phyloP scores from a whole-genome alignment of 2,113 vertebrate genomes.

The Corythoichthys haematopterus region DNA sequence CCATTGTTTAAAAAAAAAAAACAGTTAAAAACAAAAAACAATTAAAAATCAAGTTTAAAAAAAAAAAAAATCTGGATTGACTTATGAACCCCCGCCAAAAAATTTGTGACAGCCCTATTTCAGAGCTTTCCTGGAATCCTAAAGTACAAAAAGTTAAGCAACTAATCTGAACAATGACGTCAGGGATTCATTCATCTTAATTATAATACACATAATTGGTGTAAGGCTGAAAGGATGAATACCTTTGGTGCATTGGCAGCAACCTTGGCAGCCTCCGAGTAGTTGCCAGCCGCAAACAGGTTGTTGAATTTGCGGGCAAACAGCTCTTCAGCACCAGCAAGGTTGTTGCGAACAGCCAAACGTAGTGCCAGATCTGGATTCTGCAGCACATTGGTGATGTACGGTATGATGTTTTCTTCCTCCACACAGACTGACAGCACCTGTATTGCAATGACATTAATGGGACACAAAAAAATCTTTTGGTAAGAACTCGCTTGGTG shows the following conservation, averaged over 20 bases:
- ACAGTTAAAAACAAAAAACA: too few species aligned
- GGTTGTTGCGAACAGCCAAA: conserved; percentile 96
- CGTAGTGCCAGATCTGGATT: conserved; percentile 95
- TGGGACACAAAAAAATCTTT: background rate
- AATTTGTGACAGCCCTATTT: too few species aligned
- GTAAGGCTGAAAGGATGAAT: conserved; percentile 16
- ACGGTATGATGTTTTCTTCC: conserved; percentile 99
- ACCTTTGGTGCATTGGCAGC: conserved; percentile 99
- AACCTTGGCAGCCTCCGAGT: conserved; percentile 95
- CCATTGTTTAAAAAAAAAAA: too few species aligned
- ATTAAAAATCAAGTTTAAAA: too few species aligned
- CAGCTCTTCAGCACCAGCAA: conserved; percentile 94
- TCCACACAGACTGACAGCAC: conserved; percentile 97
- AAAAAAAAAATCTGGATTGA: too few species aligned
- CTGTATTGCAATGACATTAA: conserved; percentile 55
- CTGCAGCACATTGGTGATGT: conserved; percentile 96
- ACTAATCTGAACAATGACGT: background rate
- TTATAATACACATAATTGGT: background rate
- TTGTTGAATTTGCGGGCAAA: conserved; percentile 98
- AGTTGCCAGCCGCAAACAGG: conserved; percentile 92
- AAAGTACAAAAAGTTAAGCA: background rate
- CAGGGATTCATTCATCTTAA: background rate
- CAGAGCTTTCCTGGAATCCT: background rate
- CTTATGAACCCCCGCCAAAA: too few species aligned
- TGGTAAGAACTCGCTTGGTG: background rate